Conservation (phyloP, 1,140 invertebrate genomes). For the Meloidogyne exigua region DNA sequence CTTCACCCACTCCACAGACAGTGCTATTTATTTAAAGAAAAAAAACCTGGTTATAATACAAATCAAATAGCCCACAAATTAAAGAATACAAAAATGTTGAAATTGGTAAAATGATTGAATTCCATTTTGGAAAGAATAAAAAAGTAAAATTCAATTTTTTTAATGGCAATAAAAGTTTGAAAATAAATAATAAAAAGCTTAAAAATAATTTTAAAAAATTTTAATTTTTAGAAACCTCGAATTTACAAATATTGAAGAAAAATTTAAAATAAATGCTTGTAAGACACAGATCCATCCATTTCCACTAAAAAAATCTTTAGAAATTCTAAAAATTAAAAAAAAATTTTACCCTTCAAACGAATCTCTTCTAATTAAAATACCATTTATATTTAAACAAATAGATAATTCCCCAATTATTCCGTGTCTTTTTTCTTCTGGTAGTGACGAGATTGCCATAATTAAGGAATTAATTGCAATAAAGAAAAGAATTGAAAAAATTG, state of each 20-base stretch:
- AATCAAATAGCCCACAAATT: neutral
- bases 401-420: neutral
- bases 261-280: conserved; percentile 5
- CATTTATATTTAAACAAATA: conserved; percentile 1
- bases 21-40: too few species aligned
- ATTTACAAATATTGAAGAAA: conserved; percentile 5
- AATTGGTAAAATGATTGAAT: neutral
- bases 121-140: neutral
- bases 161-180: neutral
- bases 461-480: conserved; percentile 2
- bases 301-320: neutral
- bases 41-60: neutral
- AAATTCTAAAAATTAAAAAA: neutral
- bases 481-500: conserved; percentile 13
- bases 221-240: neutral
- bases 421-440: neutral
- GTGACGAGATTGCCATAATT: neutral
- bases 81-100: neutral
- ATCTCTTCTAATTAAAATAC: neutral
- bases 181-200: neutral
- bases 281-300: neutral
- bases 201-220: neutral
- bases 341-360: neutral
- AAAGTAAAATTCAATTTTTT: neutral
- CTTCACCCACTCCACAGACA: too few species aligned